Base-by-base conservation (phyloP, 2,113 vertebrate species). In the Vulpes lagopus region DNA sequence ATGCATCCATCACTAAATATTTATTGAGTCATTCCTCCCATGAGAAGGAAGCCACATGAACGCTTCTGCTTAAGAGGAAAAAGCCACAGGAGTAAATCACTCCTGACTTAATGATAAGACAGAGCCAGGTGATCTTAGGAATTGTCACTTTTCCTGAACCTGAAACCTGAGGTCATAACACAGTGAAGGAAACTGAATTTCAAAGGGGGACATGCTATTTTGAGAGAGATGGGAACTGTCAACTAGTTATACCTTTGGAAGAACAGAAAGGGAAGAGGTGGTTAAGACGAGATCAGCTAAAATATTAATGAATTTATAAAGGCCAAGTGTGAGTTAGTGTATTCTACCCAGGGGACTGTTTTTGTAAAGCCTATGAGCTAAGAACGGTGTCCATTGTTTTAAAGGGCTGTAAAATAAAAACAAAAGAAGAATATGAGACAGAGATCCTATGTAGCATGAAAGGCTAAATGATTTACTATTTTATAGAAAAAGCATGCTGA, bases 1-100 rank as follows among this genome's bases (percentile, higher is more conserved):
- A 89, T 94, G 25, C 92, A 43, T 83, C n/a, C 15, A 65, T 88
- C 27, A 69, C 32, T 83, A 60, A 79, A 57, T 94, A 96, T 74
- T 84, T 95, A 65, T 32, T 55, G 22, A 95, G 15, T 83, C 62
- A 59, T 17, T 87, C 22, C 32, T 86, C 14, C 32, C 7, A 17
- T 2, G 8, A 6, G 25, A 85, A n/a, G 8, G 19, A 16, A 92
- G 16, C 11, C 51, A 32, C 35, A 62, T 9, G 64, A 81, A 6
- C 32, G 3, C 2, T 89, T 95, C 38, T 51, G 8, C 20, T 79
- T 81, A 62, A 10, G 9, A 51, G 32, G 1, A 22, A 51, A 94
- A 86, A 64, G 55, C 32, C 30, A 51, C 2, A 38, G 19, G 11
- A 89, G 5, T 23, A 71, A 89, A 19, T 64, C 49, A 15, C 27